Percentiles rank a stretch among this genome's conserved stretches.
These are phyloP conservation scores for Chiloscyllium plagiosum DNA, from an alignment of 2,113 vertebrate genomes.

Conservation along the genomic window DNA sequence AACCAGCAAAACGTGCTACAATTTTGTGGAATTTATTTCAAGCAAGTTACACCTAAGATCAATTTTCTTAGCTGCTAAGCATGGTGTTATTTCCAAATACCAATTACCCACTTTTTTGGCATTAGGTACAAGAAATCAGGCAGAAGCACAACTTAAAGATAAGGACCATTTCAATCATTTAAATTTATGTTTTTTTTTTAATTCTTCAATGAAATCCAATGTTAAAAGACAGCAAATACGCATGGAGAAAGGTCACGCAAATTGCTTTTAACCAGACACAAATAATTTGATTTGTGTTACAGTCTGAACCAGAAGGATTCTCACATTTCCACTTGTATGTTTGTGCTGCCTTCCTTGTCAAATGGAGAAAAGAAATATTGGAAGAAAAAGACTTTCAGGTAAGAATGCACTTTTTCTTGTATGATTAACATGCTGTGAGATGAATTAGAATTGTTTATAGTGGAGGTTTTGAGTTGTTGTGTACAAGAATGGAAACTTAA, in stretches of 20 bases:
- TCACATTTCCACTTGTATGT: slow-evolving; percentile 95
- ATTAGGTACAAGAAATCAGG: background rate
- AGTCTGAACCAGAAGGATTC: slow-evolving; percentile 96
- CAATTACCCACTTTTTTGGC: background rate
- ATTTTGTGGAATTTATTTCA: background rate
- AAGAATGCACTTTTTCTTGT: slow-evolving; percentile 43
- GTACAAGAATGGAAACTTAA: background rate
- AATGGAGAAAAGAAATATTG: slow-evolving; percentile 82
- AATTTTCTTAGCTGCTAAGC: background rate
- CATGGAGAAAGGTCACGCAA: background rate
- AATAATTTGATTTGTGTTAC: slow-evolving; percentile 39
- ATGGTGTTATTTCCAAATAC: background rate
- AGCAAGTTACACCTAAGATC: background rate
- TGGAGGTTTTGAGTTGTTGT: background rate
- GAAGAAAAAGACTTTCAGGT: slow-evolving; percentile 87
- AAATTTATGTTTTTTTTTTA: background rate
- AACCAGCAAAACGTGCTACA: background rate
- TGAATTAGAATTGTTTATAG: background rate
- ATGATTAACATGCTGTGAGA: background rate
- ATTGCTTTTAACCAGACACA: background rate
- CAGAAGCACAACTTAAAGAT: background rate
- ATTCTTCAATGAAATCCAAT: background rate
- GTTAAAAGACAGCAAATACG: background rate
- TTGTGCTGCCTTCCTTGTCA: slow-evolving; percentile 88
- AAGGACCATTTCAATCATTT: background rate